Evolutionary conservation across 2,113 vertebrate genomes (phyloP), one percentile per base, ranked within the genome.

Genomic region (Amphiprion percula): DNA sequence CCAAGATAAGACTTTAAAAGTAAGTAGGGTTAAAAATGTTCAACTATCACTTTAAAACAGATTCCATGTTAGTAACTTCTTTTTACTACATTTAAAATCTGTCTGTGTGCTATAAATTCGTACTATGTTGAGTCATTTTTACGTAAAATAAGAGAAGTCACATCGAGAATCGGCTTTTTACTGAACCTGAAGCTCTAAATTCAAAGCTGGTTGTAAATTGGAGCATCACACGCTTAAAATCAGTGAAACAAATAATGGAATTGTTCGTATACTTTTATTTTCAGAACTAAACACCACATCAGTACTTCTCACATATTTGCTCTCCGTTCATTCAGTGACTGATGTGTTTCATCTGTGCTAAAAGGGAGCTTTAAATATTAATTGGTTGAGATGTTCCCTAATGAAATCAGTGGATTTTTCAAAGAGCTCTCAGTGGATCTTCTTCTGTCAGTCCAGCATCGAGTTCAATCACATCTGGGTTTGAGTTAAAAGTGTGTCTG

Each of bases 281-380:
- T 21, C 19, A n/a, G 6, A 21, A n/a, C 49, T n/a, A 4, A 52
- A 26, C 23, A 6, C 10, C 49, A 39, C 17, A 14, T 41, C 64
- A 15, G 12, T 10, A n/a, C 28, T 9, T 49, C 17, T 39, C 15
- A 53, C 15, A 50, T 54, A 41, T 37, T 21, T 41, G 37, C 37
- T 0, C 0, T 46, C 5, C 6, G 8, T 15, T 73, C 10, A 28
- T 28, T 59, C 55, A 19, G 47, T 6, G 28, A 12, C 33, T 46
- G 56, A 59, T 26, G 14, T 30, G 41, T 39, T 15, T 75, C 19
- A 39, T 65, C 41, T 52, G 39, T 5, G 39, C 56, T 60, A 19
- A 52, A 77, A 10, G 44, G 24, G 58, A 37, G 15, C 62, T 68
- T 49, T 81, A 26, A 79, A 87, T 77, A 63, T 44, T 16, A 70